These are phyloP conservation scores for Ditylenchus dipsaci DNA, from an alignment of 1,140 invertebrate genomes.

Conservation along the genomic window DNA sequence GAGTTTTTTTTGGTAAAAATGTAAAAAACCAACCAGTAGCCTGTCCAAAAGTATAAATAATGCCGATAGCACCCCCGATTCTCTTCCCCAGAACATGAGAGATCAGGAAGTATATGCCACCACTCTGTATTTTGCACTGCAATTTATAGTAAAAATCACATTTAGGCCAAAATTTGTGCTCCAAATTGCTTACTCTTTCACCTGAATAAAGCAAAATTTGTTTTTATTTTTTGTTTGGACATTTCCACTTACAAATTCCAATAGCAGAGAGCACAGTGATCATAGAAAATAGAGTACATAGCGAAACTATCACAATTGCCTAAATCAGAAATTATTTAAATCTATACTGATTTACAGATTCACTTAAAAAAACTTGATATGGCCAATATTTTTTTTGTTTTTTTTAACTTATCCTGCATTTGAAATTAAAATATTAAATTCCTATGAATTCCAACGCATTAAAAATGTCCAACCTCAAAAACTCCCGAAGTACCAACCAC, in stretches of 20 bases:
- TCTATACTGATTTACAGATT: too few species aligned
- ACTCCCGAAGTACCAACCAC: conserved; percentile 66
- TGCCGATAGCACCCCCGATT: conserved; percentile 81
- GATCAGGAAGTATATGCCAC: conserved; percentile 88
- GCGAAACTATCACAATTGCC: conserved; percentile 83
- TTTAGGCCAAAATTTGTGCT: neutral
- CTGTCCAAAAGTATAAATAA: conserved; percentile 92
- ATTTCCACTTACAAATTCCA: conserved; percentile 89
- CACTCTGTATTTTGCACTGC: conserved; percentile 64
- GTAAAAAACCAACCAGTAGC: conserved; percentile 60
- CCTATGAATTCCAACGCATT: too few species aligned
- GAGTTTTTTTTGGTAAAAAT: too few species aligned
- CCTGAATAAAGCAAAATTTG: too few species aligned
- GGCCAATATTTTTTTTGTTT: too few species aligned
- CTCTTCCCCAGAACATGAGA: conserved; percentile 86
- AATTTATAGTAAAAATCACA: neutral
- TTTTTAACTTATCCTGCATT: too few species aligned
- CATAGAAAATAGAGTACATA: conserved; percentile 79
- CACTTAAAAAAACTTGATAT: too few species aligned
- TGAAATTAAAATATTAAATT: too few species aligned
- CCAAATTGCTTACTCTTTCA: neutral
- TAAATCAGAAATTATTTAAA: conserved; percentile 29
- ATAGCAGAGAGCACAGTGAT: conserved; percentile 86
- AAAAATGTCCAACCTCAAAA: too few species aligned
- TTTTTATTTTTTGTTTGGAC: conserved; percentile 71